Conservation (phyloP, 1,140 invertebrate species). For the Contarinia nasturtii region DNA sequence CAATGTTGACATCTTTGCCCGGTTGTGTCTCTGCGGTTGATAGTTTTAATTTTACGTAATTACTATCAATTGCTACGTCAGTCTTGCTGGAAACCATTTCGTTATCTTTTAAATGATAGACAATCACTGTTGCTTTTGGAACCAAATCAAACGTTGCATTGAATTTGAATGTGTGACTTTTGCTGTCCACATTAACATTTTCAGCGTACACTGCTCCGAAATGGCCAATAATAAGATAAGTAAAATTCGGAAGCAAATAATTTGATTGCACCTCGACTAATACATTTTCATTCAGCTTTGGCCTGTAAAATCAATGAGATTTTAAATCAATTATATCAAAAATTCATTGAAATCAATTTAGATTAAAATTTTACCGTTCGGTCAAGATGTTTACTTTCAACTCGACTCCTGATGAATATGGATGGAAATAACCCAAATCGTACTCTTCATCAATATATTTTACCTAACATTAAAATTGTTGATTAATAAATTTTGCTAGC, state of each 20-base stretch:
- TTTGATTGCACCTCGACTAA: neutral
- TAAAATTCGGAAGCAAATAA: neutral
- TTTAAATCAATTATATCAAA: no score
- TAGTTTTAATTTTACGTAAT: slow-evolving; percentile 15
- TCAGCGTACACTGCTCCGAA: neutral
- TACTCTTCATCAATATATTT: neutral
- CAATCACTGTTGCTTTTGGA: neutral
- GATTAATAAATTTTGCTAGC: no score
- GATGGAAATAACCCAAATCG: neutral
- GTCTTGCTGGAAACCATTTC: neutral
- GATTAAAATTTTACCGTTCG: neutral
- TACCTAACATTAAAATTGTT: neutral
- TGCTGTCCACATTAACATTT: slow-evolving; percentile 24
- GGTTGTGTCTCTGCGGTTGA: slow-evolving; percentile 37
- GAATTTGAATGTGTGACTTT: slow-evolving; percentile 8
- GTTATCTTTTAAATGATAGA: neutral
- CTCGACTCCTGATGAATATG: neutral
- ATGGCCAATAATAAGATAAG: neutral
- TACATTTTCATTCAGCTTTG: neutral
- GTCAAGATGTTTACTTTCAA: neutral
- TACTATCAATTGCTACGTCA: neutral
- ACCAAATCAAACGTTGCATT: slow-evolving; percentile 1
- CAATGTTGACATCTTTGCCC: slow-evolving; percentile 41
- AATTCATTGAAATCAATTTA: neutral
- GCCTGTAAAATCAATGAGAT: neutral